These are phyloP conservation scores for Cosmorhoe ocellata DNA, from an alignment of 2,888 invertebrate species.

Conservation along the genomic window DNA sequence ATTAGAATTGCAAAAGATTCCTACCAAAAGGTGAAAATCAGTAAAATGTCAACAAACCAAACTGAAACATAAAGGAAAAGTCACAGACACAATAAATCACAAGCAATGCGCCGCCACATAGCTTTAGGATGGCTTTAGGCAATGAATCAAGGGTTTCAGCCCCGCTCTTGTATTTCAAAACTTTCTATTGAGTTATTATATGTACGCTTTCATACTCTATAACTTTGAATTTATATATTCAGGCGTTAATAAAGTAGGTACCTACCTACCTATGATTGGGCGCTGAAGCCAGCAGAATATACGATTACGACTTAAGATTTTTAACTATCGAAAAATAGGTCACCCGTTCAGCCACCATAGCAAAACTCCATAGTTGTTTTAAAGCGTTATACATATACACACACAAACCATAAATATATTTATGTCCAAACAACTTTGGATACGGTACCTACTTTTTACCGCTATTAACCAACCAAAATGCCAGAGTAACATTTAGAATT, in stretches of 20 bases:
- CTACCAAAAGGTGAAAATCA: slow-evolving; percentile 24
- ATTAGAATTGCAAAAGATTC: slow-evolving; percentile 1
- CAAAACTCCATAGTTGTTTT: background rate
- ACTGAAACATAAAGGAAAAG: slow-evolving; percentile 47
- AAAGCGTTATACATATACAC: slow-evolving; percentile 13
- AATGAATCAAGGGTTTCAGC: slow-evolving; percentile 3
- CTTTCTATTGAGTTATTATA: background rate
- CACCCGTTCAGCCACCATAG: too few species aligned
- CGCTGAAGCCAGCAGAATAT: too few species aligned
- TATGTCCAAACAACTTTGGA: slow-evolving; percentile 7
- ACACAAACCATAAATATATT: too few species aligned
- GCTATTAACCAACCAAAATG: slow-evolving; percentile 58
- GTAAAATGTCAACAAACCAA: slow-evolving; percentile 38
- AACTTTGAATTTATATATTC: background rate
- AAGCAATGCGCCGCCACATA: slow-evolving; percentile 27
- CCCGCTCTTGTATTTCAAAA: background rate
- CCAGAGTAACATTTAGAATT: slow-evolving; percentile 71
- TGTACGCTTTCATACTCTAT: background rate
- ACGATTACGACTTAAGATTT: background rate
- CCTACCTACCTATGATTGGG: too few species aligned
- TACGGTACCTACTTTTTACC: slow-evolving; percentile 28
- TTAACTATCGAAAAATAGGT: background rate
- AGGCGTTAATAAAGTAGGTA: too few species aligned
- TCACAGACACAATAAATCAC: slow-evolving; percentile 60
- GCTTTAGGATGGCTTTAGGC: slow-evolving; percentile 1